Percentiles rank a stretch among this genome's conserved stretches.
phyloP scores from a whole-genome alignment of 2,797 vertebrate genomes.

The Borostomias antarcticus region DNA sequence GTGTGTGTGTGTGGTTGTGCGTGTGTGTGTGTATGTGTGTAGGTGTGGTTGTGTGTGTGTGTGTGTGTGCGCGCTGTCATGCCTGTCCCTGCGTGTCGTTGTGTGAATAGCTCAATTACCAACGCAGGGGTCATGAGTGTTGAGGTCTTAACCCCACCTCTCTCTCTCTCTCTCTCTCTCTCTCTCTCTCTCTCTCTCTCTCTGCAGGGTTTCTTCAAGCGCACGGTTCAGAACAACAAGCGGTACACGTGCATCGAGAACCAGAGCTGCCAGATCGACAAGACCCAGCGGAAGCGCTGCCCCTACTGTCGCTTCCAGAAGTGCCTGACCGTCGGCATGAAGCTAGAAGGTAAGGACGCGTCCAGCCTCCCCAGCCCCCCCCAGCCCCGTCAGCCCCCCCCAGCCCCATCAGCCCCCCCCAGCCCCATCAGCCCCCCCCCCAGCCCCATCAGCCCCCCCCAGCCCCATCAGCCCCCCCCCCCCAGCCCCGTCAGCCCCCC shows the following conservation, averaged over 20 bases:
- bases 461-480: too few relatives aligned
- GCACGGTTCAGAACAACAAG: slow-evolving; percentile 99
- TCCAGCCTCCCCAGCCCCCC: too few relatives aligned
- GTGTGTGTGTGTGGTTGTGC: slow-evolving; percentile 20
- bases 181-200: slow-evolving; percentile 73
- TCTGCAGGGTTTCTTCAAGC: slow-evolving; percentile 97
- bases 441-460: too few relatives aligned
- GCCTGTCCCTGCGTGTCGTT: slow-evolving; percentile 53
- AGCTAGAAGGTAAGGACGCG: slow-evolving; percentile 90
- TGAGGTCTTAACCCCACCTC: slow-evolving; percentile 79
- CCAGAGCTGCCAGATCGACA: slow-evolving; percentile 99
- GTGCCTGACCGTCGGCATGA: slow-evolving; percentile 98
- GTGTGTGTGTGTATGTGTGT: slow-evolving; percentile 18
- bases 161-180: slow-evolving; percentile 69
- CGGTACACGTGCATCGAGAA: slow-evolving; percentile 99
- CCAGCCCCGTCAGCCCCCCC: too few relatives aligned
- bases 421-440: too few relatives aligned
- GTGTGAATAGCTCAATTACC: slow-evolving; percentile 77
- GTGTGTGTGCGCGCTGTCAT: slow-evolving; percentile 40
- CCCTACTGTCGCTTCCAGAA: slow-evolving; percentile 99
- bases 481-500: too few relatives aligned
- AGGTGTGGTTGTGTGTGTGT: slow-evolving; percentile 11
- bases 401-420: too few relatives aligned
- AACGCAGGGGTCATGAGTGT: slow-evolving; percentile 70
- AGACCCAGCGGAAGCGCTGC: slow-evolving; percentile 97